Percentiles rank a stretch among this genome's conserved stretches.
Evolutionary conservation across 1,140 invertebrate genomes (phyloP).

Genomic region (Sarcophaga peregrina): DNA sequence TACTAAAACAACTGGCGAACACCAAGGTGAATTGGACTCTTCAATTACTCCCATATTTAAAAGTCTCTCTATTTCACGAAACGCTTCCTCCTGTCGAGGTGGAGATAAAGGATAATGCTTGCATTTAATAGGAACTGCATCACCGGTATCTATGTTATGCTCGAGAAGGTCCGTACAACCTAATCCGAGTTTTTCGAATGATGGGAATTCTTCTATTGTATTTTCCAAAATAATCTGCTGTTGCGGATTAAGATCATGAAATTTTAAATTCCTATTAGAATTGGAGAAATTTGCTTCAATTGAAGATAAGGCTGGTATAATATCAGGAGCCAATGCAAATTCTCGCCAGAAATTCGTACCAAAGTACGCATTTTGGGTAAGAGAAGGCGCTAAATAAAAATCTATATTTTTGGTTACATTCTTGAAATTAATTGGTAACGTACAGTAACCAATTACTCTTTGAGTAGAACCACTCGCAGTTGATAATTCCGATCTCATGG

Average conservation of each 20-base stretch:
- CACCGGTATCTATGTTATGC: slow-evolving; percentile 33
- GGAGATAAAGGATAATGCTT: slow-evolving; percentile 33
- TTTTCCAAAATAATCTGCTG: background rate
- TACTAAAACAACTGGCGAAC: slow-evolving; percentile 32
- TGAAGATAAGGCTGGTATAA: background rate
- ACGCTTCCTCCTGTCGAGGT: slow-evolving; percentile 2
- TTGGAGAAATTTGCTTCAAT: background rate
- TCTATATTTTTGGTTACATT: background rate
- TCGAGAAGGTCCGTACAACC: slow-evolving; percentile 38
- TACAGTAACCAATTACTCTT: slow-evolving; percentile 3
- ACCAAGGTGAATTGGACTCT: slow-evolving; percentile 35
- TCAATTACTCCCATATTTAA: slow-evolving; percentile 36
- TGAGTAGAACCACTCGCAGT: background rate
- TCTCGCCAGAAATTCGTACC: background rate
- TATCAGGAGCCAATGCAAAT: slow-evolving; percentile 7
- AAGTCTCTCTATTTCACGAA: slow-evolving; percentile 14
- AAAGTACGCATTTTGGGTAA: background rate
- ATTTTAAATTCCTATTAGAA: background rate
- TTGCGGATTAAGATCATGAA: background rate
- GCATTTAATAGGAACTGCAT: slow-evolving; percentile 35
- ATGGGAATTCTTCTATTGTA: background rate
- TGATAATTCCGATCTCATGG: background rate
- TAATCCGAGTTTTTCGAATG: slow-evolving; percentile 38
- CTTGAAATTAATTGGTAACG: background rate
- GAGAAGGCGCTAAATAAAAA: slow-evolving; percentile 17